A percentile compares a stretch with the other conserved stretches of the same genome.
These are phyloP conservation scores for Drosophila pseudotakahashii DNA, from an alignment of 2,888 invertebrate species.

Conservation along the genomic window DNA sequence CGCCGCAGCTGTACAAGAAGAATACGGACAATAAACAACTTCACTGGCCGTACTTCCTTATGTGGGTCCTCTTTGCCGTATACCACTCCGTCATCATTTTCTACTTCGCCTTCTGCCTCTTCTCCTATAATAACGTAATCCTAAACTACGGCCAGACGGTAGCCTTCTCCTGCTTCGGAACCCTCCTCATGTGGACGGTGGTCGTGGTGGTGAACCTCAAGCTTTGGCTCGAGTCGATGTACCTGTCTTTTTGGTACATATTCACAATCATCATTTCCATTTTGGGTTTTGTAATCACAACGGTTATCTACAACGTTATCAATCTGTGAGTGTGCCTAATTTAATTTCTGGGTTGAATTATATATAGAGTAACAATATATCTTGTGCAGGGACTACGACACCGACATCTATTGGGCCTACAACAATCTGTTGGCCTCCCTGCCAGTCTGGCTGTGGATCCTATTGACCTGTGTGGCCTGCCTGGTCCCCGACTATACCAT, in stretches of 20 bases:
- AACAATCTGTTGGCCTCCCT: conserved; percentile 86
- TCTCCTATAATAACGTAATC: conserved; percentile 85
- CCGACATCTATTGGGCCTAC: conserved; percentile 87
- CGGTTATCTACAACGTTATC: conserved; percentile 86
- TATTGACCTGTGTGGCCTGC: conserved; percentile 85
- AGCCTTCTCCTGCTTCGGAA: conserved; percentile 87
- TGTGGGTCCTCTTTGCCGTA: conserved; percentile 87
- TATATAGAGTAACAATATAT: not conserved
- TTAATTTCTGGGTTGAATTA: too few species aligned
- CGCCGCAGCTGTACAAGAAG: conserved; percentile 89
- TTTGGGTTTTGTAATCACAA: conserved; percentile 85
- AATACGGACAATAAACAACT: conserved; percentile 88
- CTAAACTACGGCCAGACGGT: conserved; percentile 85
- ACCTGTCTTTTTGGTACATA: conserved; percentile 86
- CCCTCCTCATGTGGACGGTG: conserved; percentile 86
- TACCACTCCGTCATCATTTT: conserved; percentile 89
- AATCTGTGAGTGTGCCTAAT: conserved; percentile 85
- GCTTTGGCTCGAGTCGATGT: conserved; percentile 87
- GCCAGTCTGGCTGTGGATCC: conserved; percentile 87
- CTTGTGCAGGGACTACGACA: conserved; percentile 84
- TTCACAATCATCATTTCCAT: conserved; percentile 86
- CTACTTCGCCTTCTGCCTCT: conserved; percentile 85
- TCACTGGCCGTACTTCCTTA: conserved; percentile 87
- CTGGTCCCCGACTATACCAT: conserved; percentile 86
- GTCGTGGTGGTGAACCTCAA: conserved; percentile 87